Evolutionary conservation across 2,888 invertebrate genomes (phyloP).

Genomic region (Apamea crenata): DNA sequence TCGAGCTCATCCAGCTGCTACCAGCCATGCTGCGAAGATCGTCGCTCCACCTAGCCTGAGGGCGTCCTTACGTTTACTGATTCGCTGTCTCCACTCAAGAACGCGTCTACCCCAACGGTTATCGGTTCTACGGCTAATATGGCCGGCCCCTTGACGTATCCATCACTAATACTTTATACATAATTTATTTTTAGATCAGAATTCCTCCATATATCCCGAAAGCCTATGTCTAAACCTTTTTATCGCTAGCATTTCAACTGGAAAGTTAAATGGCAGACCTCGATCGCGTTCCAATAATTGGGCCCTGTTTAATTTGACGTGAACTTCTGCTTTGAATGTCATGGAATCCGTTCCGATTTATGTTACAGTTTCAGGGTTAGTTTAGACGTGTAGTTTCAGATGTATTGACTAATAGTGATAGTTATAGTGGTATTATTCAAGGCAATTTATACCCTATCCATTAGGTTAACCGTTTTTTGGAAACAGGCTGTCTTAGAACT

Average conservation of each 20-base stretch:
- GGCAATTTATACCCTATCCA: too few species aligned
- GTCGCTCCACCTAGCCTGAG: too few species aligned
- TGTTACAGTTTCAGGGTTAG: background rate
- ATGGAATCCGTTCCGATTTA: slow-evolving; percentile 9
- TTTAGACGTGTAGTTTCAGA: background rate
- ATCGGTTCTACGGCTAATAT: too few species aligned
- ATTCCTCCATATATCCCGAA: background rate
- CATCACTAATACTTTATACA: background rate
- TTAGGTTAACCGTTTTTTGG: too few species aligned
- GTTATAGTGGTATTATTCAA: background rate
- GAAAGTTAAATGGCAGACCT: slow-evolving; percentile 24
- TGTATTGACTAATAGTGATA: background rate
- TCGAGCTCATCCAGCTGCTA: too few species aligned
- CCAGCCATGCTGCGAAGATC: too few species aligned
- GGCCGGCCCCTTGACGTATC: background rate
- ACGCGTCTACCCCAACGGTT: too few species aligned
- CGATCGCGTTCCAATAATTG: slow-evolving; percentile 37
- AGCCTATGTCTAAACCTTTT: slow-evolving; percentile 1
- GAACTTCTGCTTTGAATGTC: slow-evolving; percentile 12
- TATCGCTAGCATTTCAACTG: slow-evolving; percentile 14
- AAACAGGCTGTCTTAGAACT: too few species aligned
- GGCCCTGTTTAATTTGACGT: slow-evolving; percentile 38
- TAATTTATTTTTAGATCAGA: background rate
- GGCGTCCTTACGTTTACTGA: too few species aligned
- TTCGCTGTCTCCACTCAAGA: too few species aligned